These are phyloP conservation scores for Dissostichus mawsoni DNA, from an alignment of 2,113 vertebrate species.

Conservation along the genomic window DNA sequence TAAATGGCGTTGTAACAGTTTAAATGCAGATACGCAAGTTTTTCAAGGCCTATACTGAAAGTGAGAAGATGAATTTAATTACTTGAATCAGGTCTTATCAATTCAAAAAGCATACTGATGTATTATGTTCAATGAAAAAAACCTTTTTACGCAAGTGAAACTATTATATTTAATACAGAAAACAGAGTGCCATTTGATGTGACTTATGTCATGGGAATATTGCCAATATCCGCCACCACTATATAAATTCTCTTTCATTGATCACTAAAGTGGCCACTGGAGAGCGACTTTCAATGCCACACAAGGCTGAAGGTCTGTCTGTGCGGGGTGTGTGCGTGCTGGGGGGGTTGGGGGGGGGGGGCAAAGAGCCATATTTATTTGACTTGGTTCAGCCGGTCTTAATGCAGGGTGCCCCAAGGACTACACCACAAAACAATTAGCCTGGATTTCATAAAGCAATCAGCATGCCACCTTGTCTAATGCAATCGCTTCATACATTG, in stretches of 20 bases:
- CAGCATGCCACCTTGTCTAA: slow-evolving; percentile 80
- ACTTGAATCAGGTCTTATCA: neutral
- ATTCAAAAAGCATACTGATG: slow-evolving; percentile 17
- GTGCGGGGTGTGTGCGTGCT: slow-evolving; percentile 17
- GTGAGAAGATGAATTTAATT: neutral
- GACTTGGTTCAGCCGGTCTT: slow-evolving; percentile 75
- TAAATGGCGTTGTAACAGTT: slow-evolving; percentile 27
- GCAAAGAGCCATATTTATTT: slow-evolving; percentile 80
- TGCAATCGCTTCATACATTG: slow-evolving; percentile 78
- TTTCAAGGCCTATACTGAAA: slow-evolving; percentile 15
- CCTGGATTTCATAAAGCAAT: slow-evolving; percentile 81
- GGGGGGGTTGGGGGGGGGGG: neutral
- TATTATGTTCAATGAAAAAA: slow-evolving; percentile 18
- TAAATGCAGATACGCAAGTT: neutral
- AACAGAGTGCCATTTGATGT: slow-evolving; percentile 52
- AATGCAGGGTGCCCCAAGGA: slow-evolving; percentile 79
- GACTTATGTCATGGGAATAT: slow-evolving; percentile 70
- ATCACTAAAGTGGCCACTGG: slow-evolving; percentile 82
- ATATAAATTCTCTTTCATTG: slow-evolving; percentile 78
- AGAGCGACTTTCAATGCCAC: slow-evolving; percentile 75
- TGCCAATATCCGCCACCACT: slow-evolving; percentile 70
- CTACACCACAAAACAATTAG: slow-evolving; percentile 81
- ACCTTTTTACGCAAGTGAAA: slow-evolving; percentile 41
- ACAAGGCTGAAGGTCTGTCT: slow-evolving; percentile 55
- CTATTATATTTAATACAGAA: slow-evolving; percentile 58